phyloP scores from a whole-genome alignment of 1,140 invertebrate genomes.

The Marisa cornuarietis region DNA sequence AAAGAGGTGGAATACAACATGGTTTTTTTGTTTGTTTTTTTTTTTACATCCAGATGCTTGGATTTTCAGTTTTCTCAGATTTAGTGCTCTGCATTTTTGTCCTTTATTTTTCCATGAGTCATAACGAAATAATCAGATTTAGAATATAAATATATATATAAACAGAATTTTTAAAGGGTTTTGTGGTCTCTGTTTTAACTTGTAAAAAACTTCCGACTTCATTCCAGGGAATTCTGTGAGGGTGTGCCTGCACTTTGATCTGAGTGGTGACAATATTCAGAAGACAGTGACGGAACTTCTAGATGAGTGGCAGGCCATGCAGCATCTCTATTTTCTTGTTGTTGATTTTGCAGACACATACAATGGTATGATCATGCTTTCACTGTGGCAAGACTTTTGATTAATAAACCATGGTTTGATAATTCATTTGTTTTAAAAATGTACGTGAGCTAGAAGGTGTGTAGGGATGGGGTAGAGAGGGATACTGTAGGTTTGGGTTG shows the following conservation, averaged over 20 bases:
- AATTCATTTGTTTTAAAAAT: not conserved
- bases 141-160: no score
- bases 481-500: not conserved
- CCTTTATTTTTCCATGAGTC: no score
- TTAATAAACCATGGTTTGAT: not conserved
- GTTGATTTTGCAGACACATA: constrained; percentile 77
- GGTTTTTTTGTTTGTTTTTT: no score
- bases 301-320: constrained; percentile 90
- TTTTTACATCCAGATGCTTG: no score
- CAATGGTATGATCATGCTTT: constrained; percentile 46
- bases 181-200: no score
- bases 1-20: no score
- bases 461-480: not conserved
- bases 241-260: constrained; percentile 89
- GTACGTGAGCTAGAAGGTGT: not conserved
- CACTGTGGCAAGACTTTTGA: not conserved
- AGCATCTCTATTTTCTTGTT: constrained; percentile 85
- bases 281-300: constrained; percentile 85
- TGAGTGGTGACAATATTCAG: constrained; percentile 76
- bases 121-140: no score
- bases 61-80: no score
- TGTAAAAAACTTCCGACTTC: no score
- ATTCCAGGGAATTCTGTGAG: constrained; percentile 73
- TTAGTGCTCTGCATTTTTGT: no score
- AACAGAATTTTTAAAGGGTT: no score